These are phyloP conservation scores for Lasioglossum calceatum DNA, from an alignment of 2,888 invertebrate species.

Conservation along the genomic window DNA sequence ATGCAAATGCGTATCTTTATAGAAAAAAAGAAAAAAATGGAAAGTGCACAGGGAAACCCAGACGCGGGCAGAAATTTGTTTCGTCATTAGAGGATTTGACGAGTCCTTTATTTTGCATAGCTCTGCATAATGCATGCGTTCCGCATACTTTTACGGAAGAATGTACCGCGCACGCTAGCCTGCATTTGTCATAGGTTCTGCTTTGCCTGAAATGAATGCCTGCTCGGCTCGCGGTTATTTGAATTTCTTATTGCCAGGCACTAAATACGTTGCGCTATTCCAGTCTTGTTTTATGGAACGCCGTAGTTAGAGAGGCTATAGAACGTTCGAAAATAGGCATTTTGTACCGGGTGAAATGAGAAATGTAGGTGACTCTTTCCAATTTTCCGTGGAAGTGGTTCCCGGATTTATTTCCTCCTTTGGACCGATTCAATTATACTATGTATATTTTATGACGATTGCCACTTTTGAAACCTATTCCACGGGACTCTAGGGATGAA, in stretches of 20 bases:
- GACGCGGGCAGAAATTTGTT: neutral
- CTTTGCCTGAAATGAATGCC: neutral
- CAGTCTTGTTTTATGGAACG: neutral
- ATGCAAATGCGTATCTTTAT: constrained; percentile 2
- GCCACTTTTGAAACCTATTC: neutral
- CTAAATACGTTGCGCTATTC: neutral
- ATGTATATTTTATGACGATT: constrained; percentile 10
- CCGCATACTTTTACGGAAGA: neutral
- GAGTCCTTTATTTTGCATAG: constrained; percentile 11
- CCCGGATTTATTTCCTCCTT: neutral
- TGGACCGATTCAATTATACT: neutral
- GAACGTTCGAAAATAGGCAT: neutral
- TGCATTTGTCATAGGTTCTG: neutral
- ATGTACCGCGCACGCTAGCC: neutral
- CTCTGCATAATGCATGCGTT: neutral
- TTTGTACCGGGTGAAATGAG: neutral
- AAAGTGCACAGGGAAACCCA: neutral
- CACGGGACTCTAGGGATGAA: neutral
- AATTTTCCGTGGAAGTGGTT: neutral
- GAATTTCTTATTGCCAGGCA: neutral
- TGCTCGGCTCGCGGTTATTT: neutral
- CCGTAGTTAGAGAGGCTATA: neutral
- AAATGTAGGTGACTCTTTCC: neutral
- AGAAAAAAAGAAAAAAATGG: neutral
- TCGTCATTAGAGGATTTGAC: constrained; percentile 3